Conservation (phyloP, 2,113 vertebrate species). For the Psettodes erumei region DNA sequence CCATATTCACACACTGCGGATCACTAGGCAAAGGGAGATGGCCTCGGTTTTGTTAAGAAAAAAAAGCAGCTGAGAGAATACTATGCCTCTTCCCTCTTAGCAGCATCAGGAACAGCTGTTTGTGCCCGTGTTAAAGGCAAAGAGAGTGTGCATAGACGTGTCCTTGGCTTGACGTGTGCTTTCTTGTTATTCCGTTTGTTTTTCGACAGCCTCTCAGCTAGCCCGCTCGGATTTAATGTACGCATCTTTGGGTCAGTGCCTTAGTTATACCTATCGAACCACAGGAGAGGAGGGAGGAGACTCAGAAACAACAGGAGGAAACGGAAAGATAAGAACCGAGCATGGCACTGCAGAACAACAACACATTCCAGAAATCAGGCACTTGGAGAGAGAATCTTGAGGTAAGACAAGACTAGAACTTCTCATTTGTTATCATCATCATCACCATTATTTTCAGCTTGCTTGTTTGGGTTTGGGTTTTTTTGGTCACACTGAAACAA, state of each 20-base stretch:
- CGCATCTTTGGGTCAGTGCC: slow-evolving; percentile 72
- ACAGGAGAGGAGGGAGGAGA: slow-evolving; percentile 48
- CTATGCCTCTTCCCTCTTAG: slow-evolving; percentile 45
- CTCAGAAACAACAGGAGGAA: slow-evolving; percentile 44
- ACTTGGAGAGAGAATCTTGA: slow-evolving; percentile 79
- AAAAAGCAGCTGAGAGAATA: slow-evolving; percentile 59
- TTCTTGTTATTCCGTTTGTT: not conserved
- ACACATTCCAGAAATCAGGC: slow-evolving; percentile 79
- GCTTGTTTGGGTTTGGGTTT: slow-evolving; percentile 35
- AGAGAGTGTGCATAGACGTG: slow-evolving; percentile 77
- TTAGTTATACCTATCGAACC: slow-evolving; percentile 40
- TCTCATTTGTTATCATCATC: slow-evolving; percentile 32
- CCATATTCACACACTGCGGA: slow-evolving; percentile 67
- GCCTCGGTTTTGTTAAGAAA: slow-evolving; percentile 50
- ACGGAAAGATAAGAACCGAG: slow-evolving; percentile 43
- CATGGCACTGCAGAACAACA: slow-evolving; percentile 73
- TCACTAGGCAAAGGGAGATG: slow-evolving; percentile 49
- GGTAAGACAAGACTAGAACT: slow-evolving; percentile 71
- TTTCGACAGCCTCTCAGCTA: slow-evolving; percentile 30
- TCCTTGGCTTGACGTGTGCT: slow-evolving; percentile 76
- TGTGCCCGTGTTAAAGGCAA: slow-evolving; percentile 47
- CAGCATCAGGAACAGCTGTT: slow-evolving; percentile 59
- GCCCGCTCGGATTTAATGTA: slow-evolving; percentile 41
- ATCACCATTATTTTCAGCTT: slow-evolving; percentile 19
- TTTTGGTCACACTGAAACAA: slow-evolving; percentile 50